Evolutionary conservation across 2,888 invertebrate species (phyloP), one percentile per base, ranked within the genome.

Genomic region (Drosophila peninsularis): DNA sequence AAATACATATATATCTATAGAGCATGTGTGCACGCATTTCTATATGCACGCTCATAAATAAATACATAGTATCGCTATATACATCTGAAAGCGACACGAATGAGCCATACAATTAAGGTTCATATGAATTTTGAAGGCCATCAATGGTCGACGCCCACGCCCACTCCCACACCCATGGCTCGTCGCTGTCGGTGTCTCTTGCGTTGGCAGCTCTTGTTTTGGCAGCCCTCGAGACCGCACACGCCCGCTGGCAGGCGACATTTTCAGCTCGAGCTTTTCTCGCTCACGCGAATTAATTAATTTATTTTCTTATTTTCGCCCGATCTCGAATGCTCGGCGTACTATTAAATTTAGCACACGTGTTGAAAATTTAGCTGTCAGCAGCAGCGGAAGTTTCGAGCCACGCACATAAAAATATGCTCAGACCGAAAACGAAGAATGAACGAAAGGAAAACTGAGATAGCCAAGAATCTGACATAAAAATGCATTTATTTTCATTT

Each of bases 181-280:
- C 53, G 36, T 42, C 17, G 52, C 30, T 30, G 27, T 6, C 30
- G 36, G 19, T 49, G 21, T 36, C 27, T 13, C 24, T 45, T 24
- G 24, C n/a, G 9, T 9, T 17, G 30, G 24, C 50, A 4, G 34
- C 62, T 19, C 61, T 56, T 44, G 19, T 41, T 67, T 70, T 77
- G 88, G 75, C 75, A 63, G 63, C 61, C 71, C 75, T 73, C 57
- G 71, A 49, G 49, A 63, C 55, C 84, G 82, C 88, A 89, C 88
- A 82, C 89, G 89, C 82, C 84, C 73, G 64, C 75, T 87, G 89
- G 89, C 89, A 83, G 85, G 71, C 89, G 79, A 83, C 89, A 87
- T 52, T 81, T 78, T 85, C 69, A 62, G 50, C 49, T 45, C 64
- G 36, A n/a, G 13, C 53, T 56, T 42, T 45, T 53, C 27, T 44